phyloP scores from a whole-genome alignment of 2,888 invertebrate genomes.

The Tenthredo amoena region DNA sequence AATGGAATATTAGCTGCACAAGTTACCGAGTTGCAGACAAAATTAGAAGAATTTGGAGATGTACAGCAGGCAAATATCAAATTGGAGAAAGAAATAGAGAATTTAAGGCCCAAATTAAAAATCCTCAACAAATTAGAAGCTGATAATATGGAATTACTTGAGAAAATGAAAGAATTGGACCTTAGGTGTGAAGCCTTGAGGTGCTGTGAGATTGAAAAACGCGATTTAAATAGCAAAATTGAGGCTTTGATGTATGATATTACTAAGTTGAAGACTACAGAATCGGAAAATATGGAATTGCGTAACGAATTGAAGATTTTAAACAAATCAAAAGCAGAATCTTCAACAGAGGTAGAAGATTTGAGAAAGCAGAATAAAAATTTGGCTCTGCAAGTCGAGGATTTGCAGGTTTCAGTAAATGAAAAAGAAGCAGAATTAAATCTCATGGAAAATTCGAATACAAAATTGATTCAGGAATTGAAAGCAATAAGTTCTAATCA shows the following conservation, averaged over 20 bases:
- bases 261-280: slow-evolving; percentile 25
- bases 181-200: slow-evolving; percentile 57
- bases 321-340: slow-evolving; percentile 52
- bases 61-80: not conserved
- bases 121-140: slow-evolving; percentile 57
- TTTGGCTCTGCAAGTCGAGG: slow-evolving; percentile 53
- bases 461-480: slow-evolving; percentile 58
- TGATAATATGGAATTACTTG: slow-evolving; percentile 51
- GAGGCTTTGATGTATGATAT: slow-evolving; percentile 52
- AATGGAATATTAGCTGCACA: not conserved
- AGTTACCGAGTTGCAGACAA: slow-evolving; percentile 37
- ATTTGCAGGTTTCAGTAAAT: slow-evolving; percentile 59
- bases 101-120: slow-evolving; percentile 55
- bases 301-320: slow-evolving; percentile 51
- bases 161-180: slow-evolving; percentile 53
- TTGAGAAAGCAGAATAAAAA: slow-evolving; percentile 53
- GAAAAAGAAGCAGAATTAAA: slow-evolving; percentile 64
- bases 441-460: slow-evolving; percentile 53
- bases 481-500: slow-evolving; percentile 56
- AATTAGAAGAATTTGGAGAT: slow-evolving; percentile 46
- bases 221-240: slow-evolving; percentile 54
- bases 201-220: slow-evolving; percentile 50
- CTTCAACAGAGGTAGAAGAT: slow-evolving; percentile 56
- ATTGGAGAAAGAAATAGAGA: slow-evolving; percentile 25
- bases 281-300: slow-evolving; percentile 47